Evolutionary conservation across 2,888 invertebrate species (phyloP), one percentile per base, ranked within the genome.

Genomic region (Melinaea marsaeus): DNA sequence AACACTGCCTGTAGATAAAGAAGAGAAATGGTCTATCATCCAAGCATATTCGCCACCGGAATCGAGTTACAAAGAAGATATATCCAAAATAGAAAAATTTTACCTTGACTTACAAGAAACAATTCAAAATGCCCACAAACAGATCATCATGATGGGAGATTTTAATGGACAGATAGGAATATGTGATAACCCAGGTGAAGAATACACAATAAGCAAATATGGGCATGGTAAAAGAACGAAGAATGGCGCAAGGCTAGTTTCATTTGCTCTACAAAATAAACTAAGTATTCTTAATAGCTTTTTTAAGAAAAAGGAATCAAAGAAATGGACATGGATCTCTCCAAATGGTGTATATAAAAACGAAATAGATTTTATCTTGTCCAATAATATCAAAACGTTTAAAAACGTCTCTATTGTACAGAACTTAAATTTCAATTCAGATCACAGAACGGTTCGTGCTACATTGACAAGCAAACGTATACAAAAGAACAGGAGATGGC

Each of bases 301-400:
- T 0, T 69, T 63, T 35, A 63, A 65, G 33, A 65, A 64, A 57
- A 66, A 64, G 0, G 55, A 57, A 46, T 60, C 55, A 48, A 61
- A 54, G 13, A 67, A 61, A 37, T 69, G 69, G 69, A 69, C 66
- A 4, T 68, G 64, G 69, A 60, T 63, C 4, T 69, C 69, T 22
- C 66, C 66, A 35, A 58, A 60, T 33, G 60, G 56, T 0, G 37
- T 32, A 5, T 5, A 32, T 6, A 63, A 46, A 57, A 65, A 63
- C 11, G 63, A 65, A 60, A 69, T 66, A n/a, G 66, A 69, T 51
- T 69, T 59, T 54, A 65, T 67, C 11, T 4, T 47, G 22, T 37
- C 51, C 13, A 59, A 59, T 13, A 58, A 51, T 9, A 32, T 13
- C 33, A 51, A 51, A 51, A n/a, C 4, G 70, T 73, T 37, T 61